phyloP scores from a whole-genome alignment of 2,888 invertebrate species.

The Oscheius myriophilus region DNA sequence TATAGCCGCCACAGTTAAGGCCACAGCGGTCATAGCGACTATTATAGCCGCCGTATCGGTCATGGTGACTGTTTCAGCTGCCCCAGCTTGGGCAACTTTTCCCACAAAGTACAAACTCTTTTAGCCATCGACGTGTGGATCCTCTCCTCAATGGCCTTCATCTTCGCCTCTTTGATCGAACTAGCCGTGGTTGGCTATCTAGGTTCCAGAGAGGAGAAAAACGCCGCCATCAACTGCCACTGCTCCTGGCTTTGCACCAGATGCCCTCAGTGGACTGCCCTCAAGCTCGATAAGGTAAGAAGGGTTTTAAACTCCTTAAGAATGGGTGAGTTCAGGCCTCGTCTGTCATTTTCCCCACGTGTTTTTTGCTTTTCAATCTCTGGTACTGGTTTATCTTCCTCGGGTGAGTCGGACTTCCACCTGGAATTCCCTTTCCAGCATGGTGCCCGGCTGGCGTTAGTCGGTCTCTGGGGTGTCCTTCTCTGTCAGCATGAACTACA shows the following conservation, averaged over 20 bases:
- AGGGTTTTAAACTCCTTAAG: not conserved
- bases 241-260: slow-evolving; percentile 69
- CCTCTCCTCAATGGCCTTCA: slow-evolving; percentile 69
- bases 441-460: slow-evolving; percentile 4
- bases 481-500: slow-evolving; percentile 12
- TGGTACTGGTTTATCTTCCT: slow-evolving; percentile 71
- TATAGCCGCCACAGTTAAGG: no score
- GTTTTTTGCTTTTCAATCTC: slow-evolving; percentile 68
- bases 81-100: not conserved
- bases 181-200: slow-evolving; percentile 69
- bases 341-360: slow-evolving; percentile 64
- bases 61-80: no score
- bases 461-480: slow-evolving; percentile 10
- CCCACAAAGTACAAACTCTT: slow-evolving; percentile 17
- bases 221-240: slow-evolving; percentile 55
- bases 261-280: slow-evolving; percentile 68
- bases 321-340: slow-evolving; percentile 59
- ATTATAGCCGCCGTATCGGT: no score
- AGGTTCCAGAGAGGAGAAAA: slow-evolving; percentile 51
- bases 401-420: slow-evolving; percentile 53
- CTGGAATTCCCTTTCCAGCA: not conserved
- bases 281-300: slow-evolving; percentile 65
- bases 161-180: slow-evolving; percentile 69
- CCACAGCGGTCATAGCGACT: no score
- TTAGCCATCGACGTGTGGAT: slow-evolving; percentile 70